Evolutionary conservation across 1,140 invertebrate species (phyloP).

Genomic region (Agrilus planipennis): DNA sequence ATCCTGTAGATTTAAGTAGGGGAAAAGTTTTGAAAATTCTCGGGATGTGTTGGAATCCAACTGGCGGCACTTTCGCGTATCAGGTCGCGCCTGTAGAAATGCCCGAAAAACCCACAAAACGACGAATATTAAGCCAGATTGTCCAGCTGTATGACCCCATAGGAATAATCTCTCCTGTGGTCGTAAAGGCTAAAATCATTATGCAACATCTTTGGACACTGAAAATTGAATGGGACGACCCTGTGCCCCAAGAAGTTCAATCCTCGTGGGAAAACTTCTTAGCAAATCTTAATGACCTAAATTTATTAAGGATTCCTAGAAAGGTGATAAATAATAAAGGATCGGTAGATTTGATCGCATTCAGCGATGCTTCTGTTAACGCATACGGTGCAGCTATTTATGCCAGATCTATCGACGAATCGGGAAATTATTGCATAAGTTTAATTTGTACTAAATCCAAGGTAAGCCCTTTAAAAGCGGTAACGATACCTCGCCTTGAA

Average conservation of each 20-base stretch:
- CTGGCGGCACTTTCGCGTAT: no score
- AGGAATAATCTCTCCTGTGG: neutral
- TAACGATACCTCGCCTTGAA: neutral
- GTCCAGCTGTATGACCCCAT: neutral
- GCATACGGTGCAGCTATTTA: neutral
- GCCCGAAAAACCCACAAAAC: no score
- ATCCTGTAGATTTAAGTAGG: no score
- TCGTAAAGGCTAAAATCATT: neutral
- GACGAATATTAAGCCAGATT: neutral
- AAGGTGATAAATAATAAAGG: neutral
- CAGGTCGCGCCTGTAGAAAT: no score
- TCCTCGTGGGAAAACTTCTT: no score
- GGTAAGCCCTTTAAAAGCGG: neutral
- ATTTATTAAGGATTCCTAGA: neutral
- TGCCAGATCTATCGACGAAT: neutral
- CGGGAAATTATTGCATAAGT: no score
- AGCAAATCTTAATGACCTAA: neutral
- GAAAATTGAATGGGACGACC: neutral
- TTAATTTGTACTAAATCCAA: neutral
- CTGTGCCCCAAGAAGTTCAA: neutral
- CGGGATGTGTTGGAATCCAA: no score
- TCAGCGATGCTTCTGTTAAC: neutral
- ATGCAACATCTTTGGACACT: neutral
- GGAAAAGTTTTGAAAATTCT: no score
- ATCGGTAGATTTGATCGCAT: neutral